Conservation (phyloP, 2,888 invertebrate species). For the Acrobasis consociella region DNA sequence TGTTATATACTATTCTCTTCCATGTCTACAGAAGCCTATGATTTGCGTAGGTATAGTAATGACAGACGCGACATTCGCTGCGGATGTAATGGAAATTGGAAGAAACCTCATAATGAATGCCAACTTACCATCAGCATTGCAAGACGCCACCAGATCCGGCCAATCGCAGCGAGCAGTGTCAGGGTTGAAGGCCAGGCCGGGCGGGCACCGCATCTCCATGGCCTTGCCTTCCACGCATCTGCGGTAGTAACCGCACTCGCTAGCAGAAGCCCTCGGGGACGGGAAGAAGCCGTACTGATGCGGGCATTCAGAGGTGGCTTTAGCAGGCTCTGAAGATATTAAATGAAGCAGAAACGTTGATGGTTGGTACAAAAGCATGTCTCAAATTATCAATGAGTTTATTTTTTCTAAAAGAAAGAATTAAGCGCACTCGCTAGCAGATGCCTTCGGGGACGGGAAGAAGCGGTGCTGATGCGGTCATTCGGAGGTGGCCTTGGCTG, state of each 20-base stretch:
- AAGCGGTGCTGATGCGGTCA: slow-evolving; percentile 92
- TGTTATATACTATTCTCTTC: too few relatives aligned
- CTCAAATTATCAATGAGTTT: neutral
- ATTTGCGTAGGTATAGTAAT: too few relatives aligned
- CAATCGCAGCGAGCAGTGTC: slow-evolving; percentile 89
- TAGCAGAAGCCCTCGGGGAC: slow-evolving; percentile 40
- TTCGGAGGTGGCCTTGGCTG: slow-evolving; percentile 84
- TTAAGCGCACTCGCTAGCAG: slow-evolving; percentile 82
- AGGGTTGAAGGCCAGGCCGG: slow-evolving; percentile 89
- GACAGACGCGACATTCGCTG: too few relatives aligned
- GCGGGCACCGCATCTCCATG: slow-evolving; percentile 86
- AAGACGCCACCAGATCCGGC: slow-evolving; percentile 89
- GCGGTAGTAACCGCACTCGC: slow-evolving; percentile 88
- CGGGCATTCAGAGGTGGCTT: slow-evolving; percentile 87
- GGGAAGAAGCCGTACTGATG: slow-evolving; percentile 91
- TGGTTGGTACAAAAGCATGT: neutral
- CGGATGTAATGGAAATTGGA: too few relatives aligned
- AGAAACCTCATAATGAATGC: neutral
- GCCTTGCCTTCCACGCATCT: slow-evolving; percentile 88
- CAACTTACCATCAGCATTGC: slow-evolving; percentile 79
- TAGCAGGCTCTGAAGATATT: slow-evolving; percentile 80
- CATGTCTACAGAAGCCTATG: too few relatives aligned
- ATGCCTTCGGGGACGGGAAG: slow-evolving; percentile 71
- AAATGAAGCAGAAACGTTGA: neutral
- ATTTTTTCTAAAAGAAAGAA: too few relatives aligned